These are phyloP conservation scores for Haemorhous mexicanus DNA, from an alignment of 2,113 vertebrate species.

Conservation along the genomic window DNA sequence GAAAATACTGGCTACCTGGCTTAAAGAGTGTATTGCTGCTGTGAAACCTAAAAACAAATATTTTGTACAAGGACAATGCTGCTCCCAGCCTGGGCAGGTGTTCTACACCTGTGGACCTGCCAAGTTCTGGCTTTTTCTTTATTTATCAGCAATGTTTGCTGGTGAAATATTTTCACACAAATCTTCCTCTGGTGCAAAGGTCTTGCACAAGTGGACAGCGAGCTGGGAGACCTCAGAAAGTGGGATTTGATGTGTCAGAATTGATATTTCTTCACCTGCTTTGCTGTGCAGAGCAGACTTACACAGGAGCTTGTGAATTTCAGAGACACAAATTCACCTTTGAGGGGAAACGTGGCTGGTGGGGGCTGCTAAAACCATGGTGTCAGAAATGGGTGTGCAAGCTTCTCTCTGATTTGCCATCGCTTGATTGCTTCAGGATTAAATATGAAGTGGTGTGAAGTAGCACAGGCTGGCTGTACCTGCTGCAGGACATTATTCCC, in stretches of 20 bases:
- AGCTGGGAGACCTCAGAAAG: neutral
- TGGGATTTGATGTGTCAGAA: neutral
- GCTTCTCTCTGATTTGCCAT: neutral
- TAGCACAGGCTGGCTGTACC: neutral
- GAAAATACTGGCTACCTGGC: neutral
- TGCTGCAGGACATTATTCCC: neutral
- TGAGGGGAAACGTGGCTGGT: neutral
- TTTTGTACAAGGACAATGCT: neutral
- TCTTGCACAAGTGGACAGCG: neutral
- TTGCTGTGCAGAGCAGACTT: neutral
- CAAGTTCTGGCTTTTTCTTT: neutral
- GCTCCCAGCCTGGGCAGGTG: neutral
- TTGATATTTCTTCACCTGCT: neutral
- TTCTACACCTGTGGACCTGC: neutral
- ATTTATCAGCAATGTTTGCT: neutral
- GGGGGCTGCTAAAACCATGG: neutral
- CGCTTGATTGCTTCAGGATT: neutral
- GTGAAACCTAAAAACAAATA: neutral
- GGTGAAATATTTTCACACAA: neutral
- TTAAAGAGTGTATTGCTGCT: neutral
- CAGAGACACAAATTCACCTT: neutral
- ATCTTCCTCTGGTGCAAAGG: fast-evolving
- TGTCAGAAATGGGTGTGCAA: neutral
- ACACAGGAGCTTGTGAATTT: fast-evolving
- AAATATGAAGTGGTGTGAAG: neutral